Percentiles rank a stretch among this genome's conserved stretches.
phyloP scores from a whole-genome alignment of 2,888 invertebrate species.

The Troilus luridus region DNA sequence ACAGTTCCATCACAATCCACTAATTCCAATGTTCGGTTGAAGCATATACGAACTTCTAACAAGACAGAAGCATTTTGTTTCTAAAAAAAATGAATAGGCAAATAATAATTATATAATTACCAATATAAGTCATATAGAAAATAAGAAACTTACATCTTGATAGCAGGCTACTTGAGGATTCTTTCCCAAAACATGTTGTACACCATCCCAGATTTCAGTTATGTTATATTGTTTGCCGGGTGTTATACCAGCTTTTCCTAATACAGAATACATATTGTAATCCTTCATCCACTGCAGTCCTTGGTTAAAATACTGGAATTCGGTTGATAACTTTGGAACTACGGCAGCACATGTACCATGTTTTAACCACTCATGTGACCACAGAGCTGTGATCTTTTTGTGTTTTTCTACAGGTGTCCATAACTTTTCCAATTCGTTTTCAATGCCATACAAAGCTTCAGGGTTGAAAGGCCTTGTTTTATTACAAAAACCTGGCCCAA shows the following conservation, averaged over 20 bases:
- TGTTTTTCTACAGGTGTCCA: constrained; percentile 84
- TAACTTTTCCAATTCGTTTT: constrained; percentile 72
- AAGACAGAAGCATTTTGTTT: constrained; percentile 71
- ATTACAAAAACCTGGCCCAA: constrained; percentile 82
- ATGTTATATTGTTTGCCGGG: constrained; percentile 73
- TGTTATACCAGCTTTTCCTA: constrained; percentile 73
- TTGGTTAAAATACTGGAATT: constrained; percentile 78
- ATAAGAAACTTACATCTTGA: constrained; percentile 70
- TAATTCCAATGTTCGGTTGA: constrained; percentile 77
- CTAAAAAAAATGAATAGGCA: constrained; percentile 65
- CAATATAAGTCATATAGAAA: not conserved
- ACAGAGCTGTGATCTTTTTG: constrained; percentile 73
- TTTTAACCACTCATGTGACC: constrained; percentile 88
- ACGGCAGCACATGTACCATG: constrained; percentile 84
- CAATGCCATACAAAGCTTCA: constrained; percentile 74
- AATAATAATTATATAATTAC: not conserved
- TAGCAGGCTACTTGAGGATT: constrained; percentile 78
- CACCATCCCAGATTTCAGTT: constrained; percentile 71
- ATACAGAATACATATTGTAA: constrained; percentile 76
- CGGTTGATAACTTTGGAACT: constrained; percentile 74
- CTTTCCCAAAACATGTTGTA: constrained; percentile 73
- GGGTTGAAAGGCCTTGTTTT: constrained; percentile 78
- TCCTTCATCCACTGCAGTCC: constrained; percentile 76
- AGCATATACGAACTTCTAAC: constrained; percentile 81
- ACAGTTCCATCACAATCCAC: constrained; percentile 76